Percentiles rank a stretch among this genome's conserved stretches.
Conservation (phyloP, 2,797 vertebrate species). For the Chelon labrosus region DNA sequence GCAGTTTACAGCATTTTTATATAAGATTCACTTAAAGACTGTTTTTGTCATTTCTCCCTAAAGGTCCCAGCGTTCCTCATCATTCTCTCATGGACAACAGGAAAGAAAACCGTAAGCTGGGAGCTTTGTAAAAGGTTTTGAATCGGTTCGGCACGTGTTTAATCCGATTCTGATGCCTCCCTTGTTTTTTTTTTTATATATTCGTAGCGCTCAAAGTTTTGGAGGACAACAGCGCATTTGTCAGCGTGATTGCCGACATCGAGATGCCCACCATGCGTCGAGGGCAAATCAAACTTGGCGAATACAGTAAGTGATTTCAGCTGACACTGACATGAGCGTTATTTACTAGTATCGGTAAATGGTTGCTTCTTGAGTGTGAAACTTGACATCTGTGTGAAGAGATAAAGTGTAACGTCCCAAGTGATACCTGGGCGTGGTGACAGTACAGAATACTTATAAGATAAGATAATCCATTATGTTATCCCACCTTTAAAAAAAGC, state of each 20-base stretch:
- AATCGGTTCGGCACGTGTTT: not conserved
- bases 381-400: too few species aligned
- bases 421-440: too few species aligned
- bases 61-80: conserved; percentile 91
- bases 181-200: conserved; percentile 44
- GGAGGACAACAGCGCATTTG: conserved; percentile 88
- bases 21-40: too few species aligned
- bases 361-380: too few species aligned
- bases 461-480: too few species aligned
- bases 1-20: too few species aligned
- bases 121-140: not conserved
- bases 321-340: not conserved
- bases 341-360: too few species aligned
- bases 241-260: conserved; percentile 80
- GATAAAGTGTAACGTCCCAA: too few species aligned
- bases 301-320: conserved; percentile 80
- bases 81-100: conserved; percentile 65
- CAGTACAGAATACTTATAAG: too few species aligned
- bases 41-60: conserved; percentile 11
- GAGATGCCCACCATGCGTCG: conserved; percentile 88
- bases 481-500: too few species aligned
- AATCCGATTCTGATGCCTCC: not conserved
- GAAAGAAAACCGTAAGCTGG: conserved; percentile 53
- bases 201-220: conserved; percentile 84
- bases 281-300: conserved; percentile 74